A percentile compares a stretch with the other conserved stretches of the same genome.
Conservation (phyloP, 2,888 invertebrate genomes). For the Sesamia inferens region DNA sequence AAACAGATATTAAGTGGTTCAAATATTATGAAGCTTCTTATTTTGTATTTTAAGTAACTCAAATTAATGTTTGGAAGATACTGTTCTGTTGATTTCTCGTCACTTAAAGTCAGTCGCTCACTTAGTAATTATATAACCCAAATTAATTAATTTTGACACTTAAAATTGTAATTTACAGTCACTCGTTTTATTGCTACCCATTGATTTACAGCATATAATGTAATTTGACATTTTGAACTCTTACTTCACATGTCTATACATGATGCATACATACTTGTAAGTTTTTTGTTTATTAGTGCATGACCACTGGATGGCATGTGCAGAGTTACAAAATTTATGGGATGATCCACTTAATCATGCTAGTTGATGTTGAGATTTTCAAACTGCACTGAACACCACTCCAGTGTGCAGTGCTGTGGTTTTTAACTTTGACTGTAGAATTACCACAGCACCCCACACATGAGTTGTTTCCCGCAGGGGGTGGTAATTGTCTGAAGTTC, state of each 20-base stretch:
- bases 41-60: too few species aligned
- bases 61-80: too few species aligned
- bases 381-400: neutral
- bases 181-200: too few species aligned
- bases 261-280: constrained; percentile 55
- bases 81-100: too few species aligned
- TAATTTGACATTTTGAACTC: constrained; percentile 47
- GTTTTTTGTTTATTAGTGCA: constrained; percentile 18
- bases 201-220: constrained; percentile 31
- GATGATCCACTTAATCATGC: neutral
- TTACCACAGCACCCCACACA: neutral
- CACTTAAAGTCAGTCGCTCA: too few species aligned
- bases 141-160: too few species aligned
- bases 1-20: too few species aligned
- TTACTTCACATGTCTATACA: constrained; percentile 58
- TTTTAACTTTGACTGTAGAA: too few species aligned
- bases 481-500: neutral
- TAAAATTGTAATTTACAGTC: too few species aligned
- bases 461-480: neutral
- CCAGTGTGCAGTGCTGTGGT: neutral
- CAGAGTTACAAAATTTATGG: constrained; percentile 2
- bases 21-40: too few species aligned
- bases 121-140: too few species aligned
- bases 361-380: neutral
- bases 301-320: constrained; percentile 36